These are phyloP conservation scores for Hypothenemus hampei DNA, from an alignment of 1,140 invertebrate genomes.

Conservation along the genomic window DNA sequence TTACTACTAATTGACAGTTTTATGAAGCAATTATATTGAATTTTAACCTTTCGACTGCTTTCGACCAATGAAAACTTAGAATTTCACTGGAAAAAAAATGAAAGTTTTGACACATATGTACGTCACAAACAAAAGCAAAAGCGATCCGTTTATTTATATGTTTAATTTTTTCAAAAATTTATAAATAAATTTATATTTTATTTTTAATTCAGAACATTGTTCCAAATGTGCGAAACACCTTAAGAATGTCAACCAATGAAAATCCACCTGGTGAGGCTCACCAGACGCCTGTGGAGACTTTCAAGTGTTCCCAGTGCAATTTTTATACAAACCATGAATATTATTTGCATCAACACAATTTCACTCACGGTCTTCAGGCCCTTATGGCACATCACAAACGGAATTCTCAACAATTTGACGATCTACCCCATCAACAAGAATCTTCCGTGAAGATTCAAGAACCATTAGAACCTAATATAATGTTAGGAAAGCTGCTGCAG, in stretches of 20 bases:
- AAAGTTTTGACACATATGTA: neutral
- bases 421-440: neutral
- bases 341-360: constrained; percentile 21
- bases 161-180: neutral
- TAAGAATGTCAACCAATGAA: constrained; percentile 16
- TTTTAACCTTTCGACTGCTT: neutral
- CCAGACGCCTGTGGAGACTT: constrained; percentile 19
- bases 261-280: constrained; percentile 1
- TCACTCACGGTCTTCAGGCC: constrained; percentile 18
- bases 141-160: too few species aligned
- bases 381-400: constrained; percentile 17
- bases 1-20: neutral
- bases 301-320: constrained; percentile 22
- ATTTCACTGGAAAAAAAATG: neutral
- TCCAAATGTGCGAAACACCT: constrained; percentile 1
- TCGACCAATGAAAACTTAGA: neutral
- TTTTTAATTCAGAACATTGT: neutral
- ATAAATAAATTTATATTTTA: neutral
- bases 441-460: constrained; percentile 2
- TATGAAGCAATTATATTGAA: neutral
- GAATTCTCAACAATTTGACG: constrained; percentile 4
- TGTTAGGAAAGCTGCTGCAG: neutral
- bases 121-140: neutral
- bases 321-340: constrained; percentile 26
- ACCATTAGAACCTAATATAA: neutral